Conservation (phyloP, 1,140 invertebrate genomes). For the Ganaspis sp. region DNA sequence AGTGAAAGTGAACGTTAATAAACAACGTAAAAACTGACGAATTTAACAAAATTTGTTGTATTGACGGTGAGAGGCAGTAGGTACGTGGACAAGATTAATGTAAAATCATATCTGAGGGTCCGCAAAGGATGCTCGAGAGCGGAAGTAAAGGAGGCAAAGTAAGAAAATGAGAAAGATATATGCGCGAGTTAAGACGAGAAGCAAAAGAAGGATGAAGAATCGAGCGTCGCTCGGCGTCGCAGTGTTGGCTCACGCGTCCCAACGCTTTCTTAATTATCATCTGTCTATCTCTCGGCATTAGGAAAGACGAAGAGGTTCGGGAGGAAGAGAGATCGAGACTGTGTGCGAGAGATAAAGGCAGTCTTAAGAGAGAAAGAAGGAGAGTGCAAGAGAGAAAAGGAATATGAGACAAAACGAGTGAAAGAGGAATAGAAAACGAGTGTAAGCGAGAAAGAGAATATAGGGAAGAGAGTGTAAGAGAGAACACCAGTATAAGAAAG, state of each 20-base stretch:
- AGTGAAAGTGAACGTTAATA: too few relatives aligned
- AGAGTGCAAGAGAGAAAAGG: too few relatives aligned
- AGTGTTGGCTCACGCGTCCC: constrained; percentile 65
- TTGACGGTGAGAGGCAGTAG: not conserved
- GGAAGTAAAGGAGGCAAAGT: not conserved
- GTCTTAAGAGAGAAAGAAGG: too few relatives aligned
- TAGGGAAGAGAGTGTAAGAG: too few relatives aligned
- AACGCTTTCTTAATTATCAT: constrained; percentile 76
- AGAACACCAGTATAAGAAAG: too few relatives aligned
- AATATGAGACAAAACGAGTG: too few relatives aligned
- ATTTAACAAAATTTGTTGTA: constrained; percentile 24
- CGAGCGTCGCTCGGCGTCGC: constrained; percentile 63
- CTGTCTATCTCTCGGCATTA: constrained; percentile 74
- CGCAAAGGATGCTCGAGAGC: constrained; percentile 45
- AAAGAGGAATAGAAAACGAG: too few relatives aligned
- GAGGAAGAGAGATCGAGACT: constrained; percentile 43
- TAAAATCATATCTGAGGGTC: constrained; percentile 42
- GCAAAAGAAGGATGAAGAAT: constrained; percentile 55
- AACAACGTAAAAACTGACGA: too few relatives aligned
- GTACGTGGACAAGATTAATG: constrained; percentile 21
- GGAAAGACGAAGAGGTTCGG: constrained; percentile 50
- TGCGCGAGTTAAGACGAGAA: not conserved
- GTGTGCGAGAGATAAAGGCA: too few relatives aligned
- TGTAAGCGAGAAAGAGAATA: too few relatives aligned
- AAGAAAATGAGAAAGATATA: not conserved